These are phyloP conservation scores for Boleophthalmus pectinirostris DNA, from an alignment of 2,113 vertebrate genomes.

Conservation along the genomic window DNA sequence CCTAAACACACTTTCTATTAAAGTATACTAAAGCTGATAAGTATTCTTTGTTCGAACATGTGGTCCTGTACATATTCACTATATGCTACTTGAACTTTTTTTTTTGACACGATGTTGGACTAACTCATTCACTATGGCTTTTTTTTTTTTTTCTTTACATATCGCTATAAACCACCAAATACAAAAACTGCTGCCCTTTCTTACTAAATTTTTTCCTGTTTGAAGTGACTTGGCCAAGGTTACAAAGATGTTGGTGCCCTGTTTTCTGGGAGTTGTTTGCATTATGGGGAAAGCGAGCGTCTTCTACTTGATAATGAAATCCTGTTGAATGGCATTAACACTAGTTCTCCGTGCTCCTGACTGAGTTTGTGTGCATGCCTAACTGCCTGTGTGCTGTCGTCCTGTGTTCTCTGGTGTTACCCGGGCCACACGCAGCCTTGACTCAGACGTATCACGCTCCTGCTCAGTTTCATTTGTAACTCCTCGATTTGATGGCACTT, in stretches of 20 bases:
- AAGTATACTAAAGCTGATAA: background rate
- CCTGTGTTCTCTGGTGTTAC: conserved; percentile 54
- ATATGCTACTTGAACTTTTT: background rate
- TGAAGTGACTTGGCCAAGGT: conserved; percentile 39
- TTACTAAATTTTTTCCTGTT: conserved; percentile 45
- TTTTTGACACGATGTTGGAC: background rate
- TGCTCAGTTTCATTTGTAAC: conserved; percentile 58
- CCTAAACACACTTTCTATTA: background rate
- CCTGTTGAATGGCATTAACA: conserved; percentile 17
- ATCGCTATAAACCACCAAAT: conserved; percentile 28
- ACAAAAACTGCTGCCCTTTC: conserved; percentile 34
- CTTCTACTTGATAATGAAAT: background rate
- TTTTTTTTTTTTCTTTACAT: conserved; percentile 8
- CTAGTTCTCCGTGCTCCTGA: conserved; percentile 57
- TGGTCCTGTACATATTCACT: background rate
- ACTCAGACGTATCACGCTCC: conserved; percentile 54
- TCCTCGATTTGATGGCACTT: conserved; percentile 25
- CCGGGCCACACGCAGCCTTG: conserved; percentile 61
- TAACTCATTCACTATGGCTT: conserved; percentile 19
- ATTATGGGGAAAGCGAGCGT: background rate
- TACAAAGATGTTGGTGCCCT: conserved; percentile 2
- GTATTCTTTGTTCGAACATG: background rate
- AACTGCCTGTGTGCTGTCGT: conserved; percentile 73
- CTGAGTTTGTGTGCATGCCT: conserved; percentile 72
- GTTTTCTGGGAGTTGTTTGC: background rate